These are phyloP conservation scores for Perca fluviatilis DNA, from an alignment of 2,113 vertebrate species.

Conservation along the genomic window DNA sequence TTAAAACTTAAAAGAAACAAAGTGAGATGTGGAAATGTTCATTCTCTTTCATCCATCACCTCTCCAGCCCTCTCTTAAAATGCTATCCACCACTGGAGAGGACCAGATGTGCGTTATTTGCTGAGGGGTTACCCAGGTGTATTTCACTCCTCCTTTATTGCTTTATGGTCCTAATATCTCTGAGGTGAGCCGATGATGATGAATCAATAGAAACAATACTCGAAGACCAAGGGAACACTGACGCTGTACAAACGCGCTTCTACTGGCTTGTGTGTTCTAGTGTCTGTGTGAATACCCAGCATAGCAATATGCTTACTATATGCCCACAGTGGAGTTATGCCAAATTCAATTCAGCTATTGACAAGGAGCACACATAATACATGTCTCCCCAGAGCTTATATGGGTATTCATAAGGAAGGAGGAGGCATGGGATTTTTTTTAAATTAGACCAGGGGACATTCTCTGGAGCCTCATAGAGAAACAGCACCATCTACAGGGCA, in stretches of 20 bases:
- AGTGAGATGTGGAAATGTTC: neutral
- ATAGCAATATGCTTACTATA: constrained; percentile 21
- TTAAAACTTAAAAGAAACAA: constrained; percentile 24
- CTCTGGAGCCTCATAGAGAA: constrained; percentile 52
- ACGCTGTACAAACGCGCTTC: constrained; percentile 38
- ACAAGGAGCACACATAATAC: constrained; percentile 43
- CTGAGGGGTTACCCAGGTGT: constrained; percentile 44
- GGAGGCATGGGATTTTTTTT: constrained; percentile 23
- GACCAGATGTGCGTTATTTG: constrained; percentile 20
- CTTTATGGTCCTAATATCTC: constrained; percentile 65
- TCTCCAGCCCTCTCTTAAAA: constrained; percentile 5
- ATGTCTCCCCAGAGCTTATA: constrained; percentile 26
- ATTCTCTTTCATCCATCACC: neutral
- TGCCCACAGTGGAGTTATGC: constrained; percentile 27
- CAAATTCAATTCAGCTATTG: constrained; percentile 58
- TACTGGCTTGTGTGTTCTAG: constrained; percentile 8
- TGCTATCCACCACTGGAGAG: neutral
- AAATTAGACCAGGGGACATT: constrained; percentile 11
- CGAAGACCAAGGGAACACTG: constrained; percentile 42
- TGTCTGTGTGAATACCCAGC: constrained; percentile 11
- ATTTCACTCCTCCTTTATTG: constrained; percentile 51
- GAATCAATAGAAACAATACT: constrained; percentile 68
- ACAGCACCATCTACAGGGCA: constrained; percentile 77
- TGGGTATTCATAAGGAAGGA: constrained; percentile 50
- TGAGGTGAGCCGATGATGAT: constrained; percentile 60